A percentile compares a stretch with the other conserved stretches of the same genome.
Conservation (phyloP, 2,797 vertebrate genomes). For the Hippopotamyrus pictus region DNA sequence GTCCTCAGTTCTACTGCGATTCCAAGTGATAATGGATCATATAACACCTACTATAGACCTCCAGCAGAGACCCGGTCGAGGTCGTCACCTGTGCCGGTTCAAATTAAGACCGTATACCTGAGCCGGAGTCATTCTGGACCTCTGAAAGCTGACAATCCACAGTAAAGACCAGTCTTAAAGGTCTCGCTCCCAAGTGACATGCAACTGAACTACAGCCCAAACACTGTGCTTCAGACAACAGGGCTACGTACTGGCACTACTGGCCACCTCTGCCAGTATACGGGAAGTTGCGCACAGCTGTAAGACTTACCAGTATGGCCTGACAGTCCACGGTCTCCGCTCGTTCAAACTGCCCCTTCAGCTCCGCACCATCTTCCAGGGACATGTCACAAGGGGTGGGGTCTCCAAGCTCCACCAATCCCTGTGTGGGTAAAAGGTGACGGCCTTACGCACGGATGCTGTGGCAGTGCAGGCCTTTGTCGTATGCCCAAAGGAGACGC, state of each 20-base stretch:
- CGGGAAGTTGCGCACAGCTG: background rate
- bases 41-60: background rate
- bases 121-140: background rate
- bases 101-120: background rate
- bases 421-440: conserved; percentile 56
- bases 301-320: conserved; percentile 37
- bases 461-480: background rate
- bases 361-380: conserved; percentile 56
- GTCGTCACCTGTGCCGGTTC: background rate
- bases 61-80: background rate
- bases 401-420: conserved; percentile 81
- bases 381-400: conserved; percentile 50
- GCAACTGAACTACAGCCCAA: background rate
- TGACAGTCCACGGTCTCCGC: conserved; percentile 53
- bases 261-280: background rate
- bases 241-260: background rate
- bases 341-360: conserved; percentile 49
- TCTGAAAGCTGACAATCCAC: background rate
- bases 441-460: background rate
- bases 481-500: background rate
- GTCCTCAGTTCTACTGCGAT: background rate
- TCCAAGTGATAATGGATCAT: background rate
- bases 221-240: background rate
- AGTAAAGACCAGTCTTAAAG: background rate
- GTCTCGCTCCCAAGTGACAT: background rate